A percentile compares a stretch with the other conserved stretches of the same genome.
Evolutionary conservation across 2,888 invertebrate genomes (phyloP).

Genomic region (Machimus atricapillus): DNA sequence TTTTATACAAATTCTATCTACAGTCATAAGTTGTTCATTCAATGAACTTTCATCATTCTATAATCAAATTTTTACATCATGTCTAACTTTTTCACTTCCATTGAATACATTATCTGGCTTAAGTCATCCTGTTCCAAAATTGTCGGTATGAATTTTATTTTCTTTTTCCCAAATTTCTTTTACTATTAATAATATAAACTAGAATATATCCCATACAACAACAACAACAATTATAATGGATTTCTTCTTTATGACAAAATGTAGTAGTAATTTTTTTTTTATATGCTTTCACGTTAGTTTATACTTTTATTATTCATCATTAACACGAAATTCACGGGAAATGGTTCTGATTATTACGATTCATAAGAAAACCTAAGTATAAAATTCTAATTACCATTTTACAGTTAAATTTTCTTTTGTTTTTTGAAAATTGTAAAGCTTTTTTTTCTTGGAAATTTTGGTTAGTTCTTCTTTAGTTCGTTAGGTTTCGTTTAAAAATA

Average conservation of each 20-base stretch:
- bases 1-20: slow-evolving; percentile 41
- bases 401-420: not conserved
- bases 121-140: not conserved
- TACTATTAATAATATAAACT: slow-evolving; percentile 17
- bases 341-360: not conserved
- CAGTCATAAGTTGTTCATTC: slow-evolving; percentile 39
- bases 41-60: not conserved
- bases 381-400: slow-evolving; percentile 22
- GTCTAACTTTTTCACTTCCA: not conserved
- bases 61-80: not conserved
- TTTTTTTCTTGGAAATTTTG: not conserved
- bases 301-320: not conserved
- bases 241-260: slow-evolving; percentile 16
- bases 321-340: slow-evolving; percentile 8
- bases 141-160: not conserved
- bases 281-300: not conserved
- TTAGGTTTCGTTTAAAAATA: not conserved
- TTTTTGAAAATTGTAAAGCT: slow-evolving; percentile 31
- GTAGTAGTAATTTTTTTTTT: not conserved
- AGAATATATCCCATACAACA: slow-evolving; percentile 31
- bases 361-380: slow-evolving; percentile 17
- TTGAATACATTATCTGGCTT: not conserved
- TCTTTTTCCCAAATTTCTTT: slow-evolving; percentile 13
- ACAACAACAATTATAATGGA: slow-evolving; percentile 30
- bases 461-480: not conserved